These are phyloP conservation scores for Lordiphosa andalusiaca DNA, from an alignment of 2,888 invertebrate genomes.

Conservation along the genomic window DNA sequence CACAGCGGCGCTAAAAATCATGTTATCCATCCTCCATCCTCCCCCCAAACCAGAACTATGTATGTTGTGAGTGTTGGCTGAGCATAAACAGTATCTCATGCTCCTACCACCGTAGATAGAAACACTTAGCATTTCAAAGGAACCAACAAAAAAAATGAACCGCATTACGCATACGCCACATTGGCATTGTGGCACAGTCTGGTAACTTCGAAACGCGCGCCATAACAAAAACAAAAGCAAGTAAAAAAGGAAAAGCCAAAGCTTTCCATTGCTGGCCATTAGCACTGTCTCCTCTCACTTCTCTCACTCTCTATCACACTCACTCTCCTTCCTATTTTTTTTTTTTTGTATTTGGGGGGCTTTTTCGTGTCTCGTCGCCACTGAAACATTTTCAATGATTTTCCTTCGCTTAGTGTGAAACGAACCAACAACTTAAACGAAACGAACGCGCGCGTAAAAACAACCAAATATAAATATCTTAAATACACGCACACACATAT, in stretches of 20 bases:
- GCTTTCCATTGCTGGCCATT: conserved; percentile 48
- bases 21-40: background rate
- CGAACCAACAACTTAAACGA: conserved; percentile 78
- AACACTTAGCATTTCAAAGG: conserved; percentile 35
- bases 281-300: conserved; percentile 42
- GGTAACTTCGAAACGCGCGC: conserved; percentile 47
- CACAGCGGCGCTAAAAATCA: background rate
- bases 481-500: conserved; percentile 21
- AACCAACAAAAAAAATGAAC: conserved; percentile 28
- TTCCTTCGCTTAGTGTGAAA: conserved; percentile 75
- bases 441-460: conserved; percentile 76
- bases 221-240: conserved; percentile 35
- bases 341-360: conserved; percentile 41
- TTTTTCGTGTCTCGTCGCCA: conserved; percentile 17
- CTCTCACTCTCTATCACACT: conserved; percentile 13
- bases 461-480: conserved; percentile 21
- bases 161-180: conserved; percentile 63
- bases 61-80: background rate
- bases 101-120: conserved; percentile 4
- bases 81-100: conserved; percentile 9
- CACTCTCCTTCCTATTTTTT: conserved; percentile 30
- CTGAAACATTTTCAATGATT: conserved; percentile 62
- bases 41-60: background rate
- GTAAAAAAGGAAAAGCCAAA: conserved; percentile 34
- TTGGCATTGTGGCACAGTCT: conserved; percentile 52